Conservation (phyloP, 2,797 vertebrate genomes). For the Microtus agrestis region DNA sequence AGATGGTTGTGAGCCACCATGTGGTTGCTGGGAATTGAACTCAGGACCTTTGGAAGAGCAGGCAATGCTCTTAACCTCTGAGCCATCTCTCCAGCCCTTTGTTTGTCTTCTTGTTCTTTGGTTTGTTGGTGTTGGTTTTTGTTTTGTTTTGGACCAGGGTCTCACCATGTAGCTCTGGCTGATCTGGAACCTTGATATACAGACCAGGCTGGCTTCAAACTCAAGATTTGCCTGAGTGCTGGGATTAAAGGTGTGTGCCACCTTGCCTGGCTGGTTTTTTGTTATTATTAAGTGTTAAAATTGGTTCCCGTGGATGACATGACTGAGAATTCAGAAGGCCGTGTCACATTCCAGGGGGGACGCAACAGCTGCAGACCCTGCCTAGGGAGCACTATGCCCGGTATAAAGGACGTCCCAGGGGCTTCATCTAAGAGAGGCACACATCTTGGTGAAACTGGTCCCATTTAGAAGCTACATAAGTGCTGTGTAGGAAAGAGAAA, state of each 20-base stretch:
- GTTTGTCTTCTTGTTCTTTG: background rate
- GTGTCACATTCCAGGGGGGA: background rate
- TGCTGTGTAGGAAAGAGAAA: background rate
- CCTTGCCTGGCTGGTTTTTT: background rate
- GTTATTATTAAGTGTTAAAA: background rate
- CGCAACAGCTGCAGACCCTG: background rate
- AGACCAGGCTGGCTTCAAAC: background rate
- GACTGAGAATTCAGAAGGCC: background rate
- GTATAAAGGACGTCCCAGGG: background rate
- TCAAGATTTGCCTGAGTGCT: background rate
- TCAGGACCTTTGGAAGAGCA: too few relatives aligned
- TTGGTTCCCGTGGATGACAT: background rate
- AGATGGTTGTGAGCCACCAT: too few relatives aligned
- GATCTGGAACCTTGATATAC: background rate
- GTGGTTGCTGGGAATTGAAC: too few relatives aligned
- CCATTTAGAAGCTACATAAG: background rate
- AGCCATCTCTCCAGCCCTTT: too few relatives aligned
- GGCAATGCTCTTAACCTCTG: too few relatives aligned
- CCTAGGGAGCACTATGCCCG: background rate
- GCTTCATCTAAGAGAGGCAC: background rate
- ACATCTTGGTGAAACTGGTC: background rate
- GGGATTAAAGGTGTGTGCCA: background rate
- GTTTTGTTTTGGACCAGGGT: background rate
- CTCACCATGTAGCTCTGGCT: background rate
- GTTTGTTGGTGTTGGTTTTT: background rate